A percentile compares a stretch with the other conserved stretches of the same genome.
These are phyloP conservation scores for Eulemur coronatus DNA, from an alignment of 2,797 vertebrate genomes.

Conservation along the genomic window DNA sequence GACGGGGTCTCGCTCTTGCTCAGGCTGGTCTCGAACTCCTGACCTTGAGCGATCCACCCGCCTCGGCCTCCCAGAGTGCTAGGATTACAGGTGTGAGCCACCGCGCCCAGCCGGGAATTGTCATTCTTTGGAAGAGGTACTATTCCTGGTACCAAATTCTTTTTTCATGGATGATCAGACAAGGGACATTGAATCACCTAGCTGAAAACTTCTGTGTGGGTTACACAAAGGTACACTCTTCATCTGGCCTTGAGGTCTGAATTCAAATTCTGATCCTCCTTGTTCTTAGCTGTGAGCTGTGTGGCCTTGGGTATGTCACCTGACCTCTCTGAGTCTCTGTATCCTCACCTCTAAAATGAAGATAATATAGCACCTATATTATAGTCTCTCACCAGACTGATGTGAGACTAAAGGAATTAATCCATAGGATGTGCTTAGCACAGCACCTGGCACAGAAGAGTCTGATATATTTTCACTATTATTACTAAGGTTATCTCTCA, in stretches of 20 bases:
- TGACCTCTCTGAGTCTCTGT: background rate
- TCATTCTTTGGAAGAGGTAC: background rate
- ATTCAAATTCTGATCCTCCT: background rate
- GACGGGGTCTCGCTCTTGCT: too few relatives aligned
- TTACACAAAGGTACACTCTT: background rate
- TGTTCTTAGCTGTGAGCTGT: slow-evolving; percentile 15
- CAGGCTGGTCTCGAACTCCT: too few relatives aligned
- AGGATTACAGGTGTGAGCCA: too few relatives aligned
- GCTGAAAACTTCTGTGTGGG: background rate
- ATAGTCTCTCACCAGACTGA: background rate
- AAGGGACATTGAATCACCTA: background rate
- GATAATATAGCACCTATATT: background rate
- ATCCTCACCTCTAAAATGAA: background rate
- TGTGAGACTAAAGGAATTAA: background rate
- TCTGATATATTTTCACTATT: background rate
- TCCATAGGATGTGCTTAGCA: too few relatives aligned
- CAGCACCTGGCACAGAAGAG: background rate
- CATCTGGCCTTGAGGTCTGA: background rate
- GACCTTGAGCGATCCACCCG: too few relatives aligned
- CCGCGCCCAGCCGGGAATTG: background rate
- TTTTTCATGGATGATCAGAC: background rate
- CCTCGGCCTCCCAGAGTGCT: too few relatives aligned
- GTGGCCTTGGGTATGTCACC: background rate
- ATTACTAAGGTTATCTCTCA: background rate
- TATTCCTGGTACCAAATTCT: background rate